These are phyloP conservation scores for Chaetogeoica ovagalla DNA, from an alignment of 2,888 invertebrate genomes.

Conservation along the genomic window DNA sequence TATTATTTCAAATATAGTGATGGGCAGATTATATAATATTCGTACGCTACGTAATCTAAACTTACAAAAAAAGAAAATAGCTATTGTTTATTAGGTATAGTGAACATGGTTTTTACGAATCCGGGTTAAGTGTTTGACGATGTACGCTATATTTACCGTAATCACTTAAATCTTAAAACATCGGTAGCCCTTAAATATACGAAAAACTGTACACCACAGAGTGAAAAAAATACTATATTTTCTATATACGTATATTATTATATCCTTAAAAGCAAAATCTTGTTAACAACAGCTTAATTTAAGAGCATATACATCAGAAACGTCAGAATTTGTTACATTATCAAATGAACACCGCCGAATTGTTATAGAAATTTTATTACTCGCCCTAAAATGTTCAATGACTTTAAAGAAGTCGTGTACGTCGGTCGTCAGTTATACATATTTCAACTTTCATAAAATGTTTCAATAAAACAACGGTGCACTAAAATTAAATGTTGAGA, in stretches of 20 bases:
- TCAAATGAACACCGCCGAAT: constrained; percentile 19
- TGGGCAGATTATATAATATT: not conserved
- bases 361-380: not conserved
- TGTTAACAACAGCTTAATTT: constrained; percentile 47
- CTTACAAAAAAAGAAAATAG: not conserved
- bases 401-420: constrained; percentile 5
- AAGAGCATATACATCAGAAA: constrained; percentile 34
- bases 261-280: constrained; percentile 45
- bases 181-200: constrained; percentile 17
- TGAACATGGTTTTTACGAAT: constrained; percentile 25
- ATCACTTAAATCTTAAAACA: constrained; percentile 46
- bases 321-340: constrained; percentile 28
- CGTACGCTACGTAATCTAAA: not conserved
- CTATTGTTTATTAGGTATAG: too few relatives aligned
- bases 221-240: constrained; percentile 2
- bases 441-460: constrained; percentile 22
- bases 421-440: not conserved
- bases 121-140: constrained; percentile 28
- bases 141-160: constrained; percentile 5
- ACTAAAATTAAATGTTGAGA: constrained; percentile 18
- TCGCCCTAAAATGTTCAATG: not conserved
- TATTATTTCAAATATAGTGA: too few relatives aligned
- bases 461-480: not conserved
- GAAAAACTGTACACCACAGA: not conserved
- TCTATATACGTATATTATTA: not conserved